Percentiles rank a stretch among this genome's conserved stretches.
Evolutionary conservation across 2,113 vertebrate species (phyloP).

Genomic region (Tragelaphus buxtoni): DNA sequence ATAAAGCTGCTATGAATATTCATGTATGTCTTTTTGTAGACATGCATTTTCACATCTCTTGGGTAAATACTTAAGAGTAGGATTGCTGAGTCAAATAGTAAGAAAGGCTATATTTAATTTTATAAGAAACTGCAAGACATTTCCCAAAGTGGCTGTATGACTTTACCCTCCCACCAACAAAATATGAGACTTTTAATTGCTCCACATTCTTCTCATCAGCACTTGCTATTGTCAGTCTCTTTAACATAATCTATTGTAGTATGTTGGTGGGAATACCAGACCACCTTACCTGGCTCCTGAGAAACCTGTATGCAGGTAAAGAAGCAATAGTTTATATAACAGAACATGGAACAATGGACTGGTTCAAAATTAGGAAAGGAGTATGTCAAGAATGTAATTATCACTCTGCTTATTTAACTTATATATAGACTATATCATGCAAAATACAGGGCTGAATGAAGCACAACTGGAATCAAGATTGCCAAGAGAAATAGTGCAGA

Average conservation of each 20-base stretch:
- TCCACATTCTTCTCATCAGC: not conserved
- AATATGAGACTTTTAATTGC: not conserved
- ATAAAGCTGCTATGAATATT: constrained; percentile 6
- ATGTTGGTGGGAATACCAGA: not conserved
- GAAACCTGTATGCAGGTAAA: not conserved
- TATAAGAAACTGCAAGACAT: not conserved
- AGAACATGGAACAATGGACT: not conserved
- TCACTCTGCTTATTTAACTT: not conserved
- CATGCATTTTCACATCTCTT: not conserved
- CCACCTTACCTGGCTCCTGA: not conserved
- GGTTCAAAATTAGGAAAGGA: not conserved
- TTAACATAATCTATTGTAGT: not conserved
- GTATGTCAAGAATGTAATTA: not conserved
- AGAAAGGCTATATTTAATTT: not conserved
- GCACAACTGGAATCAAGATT: not conserved
- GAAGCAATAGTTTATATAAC: not conserved
- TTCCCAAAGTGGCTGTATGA: not conserved
- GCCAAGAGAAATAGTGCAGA: not conserved
- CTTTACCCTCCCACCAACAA: not conserved
- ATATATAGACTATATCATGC: not conserved
- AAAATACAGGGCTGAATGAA: not conserved
- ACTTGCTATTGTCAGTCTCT: not conserved
- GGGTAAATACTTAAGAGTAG: not conserved
- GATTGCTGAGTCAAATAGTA: not conserved
- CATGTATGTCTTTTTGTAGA: not conserved